A percentile compares a stretch with the other conserved stretches of the same genome.
Conservation (phyloP, 2,888 invertebrate genomes). For the Patella depressa region DNA sequence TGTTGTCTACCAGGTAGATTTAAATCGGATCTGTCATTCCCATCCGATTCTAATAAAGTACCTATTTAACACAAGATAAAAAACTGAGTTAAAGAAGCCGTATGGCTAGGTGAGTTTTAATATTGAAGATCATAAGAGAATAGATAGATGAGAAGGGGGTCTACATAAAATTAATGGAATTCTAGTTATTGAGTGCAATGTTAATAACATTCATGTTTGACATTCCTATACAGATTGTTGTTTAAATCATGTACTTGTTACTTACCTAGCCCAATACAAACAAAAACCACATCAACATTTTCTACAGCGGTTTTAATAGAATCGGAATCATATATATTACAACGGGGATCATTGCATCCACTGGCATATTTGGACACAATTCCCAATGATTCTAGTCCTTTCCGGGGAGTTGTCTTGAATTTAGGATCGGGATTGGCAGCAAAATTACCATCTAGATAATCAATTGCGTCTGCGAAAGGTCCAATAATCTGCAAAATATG, state of each 20-base stretch:
- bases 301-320: conserved; percentile 46
- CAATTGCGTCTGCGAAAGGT: conserved; percentile 62
- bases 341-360: conserved; percentile 57
- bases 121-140: too few species aligned
- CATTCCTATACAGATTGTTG: too few species aligned
- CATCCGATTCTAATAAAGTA: conserved; percentile 57
- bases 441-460: conserved; percentile 63
- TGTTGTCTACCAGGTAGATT: conserved; percentile 60
- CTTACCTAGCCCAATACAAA: conserved; percentile 64
- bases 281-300: conserved; percentile 54
- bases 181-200: too few species aligned
- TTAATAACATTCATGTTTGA: too few species aligned
- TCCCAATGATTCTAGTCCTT: conserved; percentile 51
- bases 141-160: too few species aligned
- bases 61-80: conserved; percentile 39
- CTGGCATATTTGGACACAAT: conserved; percentile 35
- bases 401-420: conserved; percentile 54
- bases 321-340: conserved; percentile 47
- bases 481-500: conserved; percentile 59
- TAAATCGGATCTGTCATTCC: conserved; percentile 55
- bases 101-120: too few species aligned
- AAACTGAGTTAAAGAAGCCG: too few species aligned
- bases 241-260: too few species aligned
- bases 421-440: conserved; percentile 47
- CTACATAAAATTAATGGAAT: too few species aligned